A percentile compares a stretch with the other conserved stretches of the same genome.
These are phyloP conservation scores for Myotis myotis DNA, from an alignment of 2,797 vertebrate species.

Conservation along the genomic window DNA sequence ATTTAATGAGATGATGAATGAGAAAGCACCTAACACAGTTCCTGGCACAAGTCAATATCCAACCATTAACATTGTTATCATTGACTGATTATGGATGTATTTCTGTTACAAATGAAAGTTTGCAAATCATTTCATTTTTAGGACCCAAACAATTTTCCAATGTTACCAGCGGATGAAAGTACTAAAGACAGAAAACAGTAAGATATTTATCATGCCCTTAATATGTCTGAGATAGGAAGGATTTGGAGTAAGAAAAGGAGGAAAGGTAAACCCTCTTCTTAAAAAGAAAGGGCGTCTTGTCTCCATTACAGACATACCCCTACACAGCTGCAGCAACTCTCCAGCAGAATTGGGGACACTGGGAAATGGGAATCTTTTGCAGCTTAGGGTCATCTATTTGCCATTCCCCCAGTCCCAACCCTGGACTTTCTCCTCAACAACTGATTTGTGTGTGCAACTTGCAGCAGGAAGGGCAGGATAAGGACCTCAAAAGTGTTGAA, in stretches of 20 bases:
- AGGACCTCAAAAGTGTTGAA: not conserved
- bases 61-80: not conserved
- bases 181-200: not conserved
- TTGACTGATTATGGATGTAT: not conserved
- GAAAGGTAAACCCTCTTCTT: not conserved
- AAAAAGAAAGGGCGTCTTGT: not conserved
- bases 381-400: not conserved
- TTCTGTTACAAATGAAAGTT: not conserved
- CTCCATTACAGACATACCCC: not conserved
- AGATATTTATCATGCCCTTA: not conserved
- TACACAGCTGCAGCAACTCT: not conserved
- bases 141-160: not conserved
- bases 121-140: not conserved
- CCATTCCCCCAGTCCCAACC: accelerated
- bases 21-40: not conserved
- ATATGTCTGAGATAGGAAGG: not conserved
- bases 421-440: not conserved
- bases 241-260: not conserved
- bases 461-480: not conserved
- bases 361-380: not conserved
- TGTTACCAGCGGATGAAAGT: not conserved
- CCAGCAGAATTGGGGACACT: not conserved
- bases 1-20: not conserved
- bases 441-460: not conserved
- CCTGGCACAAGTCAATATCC: not conserved